These are phyloP conservation scores for Mesocricetus auratus DNA, from an alignment of 2,113 vertebrate species.

Conservation along the genomic window DNA sequence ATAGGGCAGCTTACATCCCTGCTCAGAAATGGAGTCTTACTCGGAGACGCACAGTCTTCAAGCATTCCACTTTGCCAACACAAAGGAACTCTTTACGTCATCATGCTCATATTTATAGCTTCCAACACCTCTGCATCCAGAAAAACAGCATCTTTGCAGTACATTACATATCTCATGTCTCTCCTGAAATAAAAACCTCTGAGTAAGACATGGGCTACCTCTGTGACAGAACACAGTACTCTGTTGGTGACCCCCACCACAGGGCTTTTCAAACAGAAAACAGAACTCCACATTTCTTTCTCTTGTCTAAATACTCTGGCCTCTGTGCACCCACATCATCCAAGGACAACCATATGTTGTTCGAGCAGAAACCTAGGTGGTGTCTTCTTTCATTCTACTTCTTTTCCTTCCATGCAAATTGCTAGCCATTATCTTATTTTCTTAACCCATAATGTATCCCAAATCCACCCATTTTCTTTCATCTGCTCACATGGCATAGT, in stretches of 20 bases:
- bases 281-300: not conserved
- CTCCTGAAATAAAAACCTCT: not conserved
- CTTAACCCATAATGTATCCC: not conserved
- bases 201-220: not conserved
- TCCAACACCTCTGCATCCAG: slow-evolving; percentile 47
- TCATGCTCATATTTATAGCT: slow-evolving; percentile 59
- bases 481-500: not conserved
- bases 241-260: not conserved
- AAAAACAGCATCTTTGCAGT: slow-evolving; percentile 11
- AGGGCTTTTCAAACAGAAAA: not conserved
- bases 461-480: not conserved
- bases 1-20: not conserved
- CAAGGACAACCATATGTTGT: not conserved
- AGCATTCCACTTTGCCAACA: not conserved
- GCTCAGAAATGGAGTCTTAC: not conserved
- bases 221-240: slow-evolving; percentile 16
- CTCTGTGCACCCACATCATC: not conserved
- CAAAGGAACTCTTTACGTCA: not conserved
- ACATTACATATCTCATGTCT: slow-evolving; percentile 20
- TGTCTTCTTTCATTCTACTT: not conserved
- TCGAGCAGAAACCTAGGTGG: not conserved
- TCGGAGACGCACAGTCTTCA: not conserved
- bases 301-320: not conserved
- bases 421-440: not conserved
- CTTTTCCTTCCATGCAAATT: not conserved